Evolutionary conservation across 2,797 vertebrate species (phyloP), one percentile per base, ranked within the genome.

Genomic region (Myotis myotis): DNA sequence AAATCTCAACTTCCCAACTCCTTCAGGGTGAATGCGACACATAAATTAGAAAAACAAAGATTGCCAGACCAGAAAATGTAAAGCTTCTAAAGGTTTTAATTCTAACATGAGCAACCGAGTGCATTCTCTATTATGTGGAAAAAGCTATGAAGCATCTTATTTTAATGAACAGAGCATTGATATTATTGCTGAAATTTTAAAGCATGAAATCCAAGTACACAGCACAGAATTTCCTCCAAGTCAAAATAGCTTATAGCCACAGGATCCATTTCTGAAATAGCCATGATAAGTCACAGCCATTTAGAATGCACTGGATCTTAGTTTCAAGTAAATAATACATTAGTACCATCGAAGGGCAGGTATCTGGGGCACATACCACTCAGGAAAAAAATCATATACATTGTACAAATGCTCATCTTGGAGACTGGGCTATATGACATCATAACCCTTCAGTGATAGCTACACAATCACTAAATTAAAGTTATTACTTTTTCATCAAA

Each of bases 281-380:
- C 79, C 89, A 89, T 92, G 95, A 97, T 94, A 97, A 98, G 97
- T 89, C 97, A 94, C 57, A 91, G 89, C 23, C 57, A 92, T 92
- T 96, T 94, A 96, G 94, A 94, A 98, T 62, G 75, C 91, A 92
- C 94, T 16, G 36, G 57, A 86, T 96, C 95, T 97, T 88, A 79
- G 64, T 84, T 97, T 97, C 53, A 95, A 97, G 97, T 97, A 98
- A 98, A 97, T 96, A 98, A 98, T 96, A 95, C 80, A 97, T 97
- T 49, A 94, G 38, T 95, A 94, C 92, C 64, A 96, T 96, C 95
- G 76, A 97, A 98, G 96, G 89, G 91, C 95, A 95, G 3, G 5
- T 87, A 92, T 76, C 81, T 95, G 81, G 82, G 96, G 78, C 87
- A 81, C 36, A 82, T 2, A 88, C 20, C 44, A 79, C 85, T 92